phyloP scores from a whole-genome alignment of 30 jellyfish, hydroid and myxozoan species.

The Aurelia sp. region DNA sequence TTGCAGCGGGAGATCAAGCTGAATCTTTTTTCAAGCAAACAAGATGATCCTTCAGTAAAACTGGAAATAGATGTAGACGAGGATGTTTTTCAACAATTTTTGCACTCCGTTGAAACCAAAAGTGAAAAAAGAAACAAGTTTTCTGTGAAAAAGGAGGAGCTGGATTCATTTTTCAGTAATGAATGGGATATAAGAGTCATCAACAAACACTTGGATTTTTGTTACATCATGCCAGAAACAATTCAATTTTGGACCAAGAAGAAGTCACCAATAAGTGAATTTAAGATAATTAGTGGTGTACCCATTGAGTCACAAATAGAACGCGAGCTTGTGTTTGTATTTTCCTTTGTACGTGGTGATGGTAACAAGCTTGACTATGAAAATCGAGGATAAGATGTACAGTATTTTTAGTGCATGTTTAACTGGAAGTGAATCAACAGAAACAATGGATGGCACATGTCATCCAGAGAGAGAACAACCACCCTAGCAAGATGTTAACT shows the following conservation, averaged over 20 bases:
- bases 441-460: too few relatives aligned
- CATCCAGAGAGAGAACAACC: too few relatives aligned
- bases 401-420: too few relatives aligned
- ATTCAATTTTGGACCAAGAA: neutral
- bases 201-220: constrained; percentile 4
- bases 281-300: neutral
- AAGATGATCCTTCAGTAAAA: neutral
- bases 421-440: too few relatives aligned
- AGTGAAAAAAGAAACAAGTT: neutral
- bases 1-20: neutral
- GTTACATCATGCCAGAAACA: neutral
- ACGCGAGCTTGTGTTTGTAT: neutral
- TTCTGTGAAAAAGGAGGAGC: neutral
- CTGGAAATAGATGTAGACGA: neutral
- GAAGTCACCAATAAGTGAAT: neutral
- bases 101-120: neutral
- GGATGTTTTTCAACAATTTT: neutral
- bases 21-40: neutral
- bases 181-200: constrained; percentile 5
- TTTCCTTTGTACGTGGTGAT: neutral
- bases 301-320: neutral
- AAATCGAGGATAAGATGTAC: neutral
- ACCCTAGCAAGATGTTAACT: too few relatives aligned
- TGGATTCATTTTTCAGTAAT: neutral
- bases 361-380: neutral